These are phyloP conservation scores for Drosophila flavopinicola DNA, from an alignment of 2,888 invertebrate genomes.

Conservation along the genomic window DNA sequence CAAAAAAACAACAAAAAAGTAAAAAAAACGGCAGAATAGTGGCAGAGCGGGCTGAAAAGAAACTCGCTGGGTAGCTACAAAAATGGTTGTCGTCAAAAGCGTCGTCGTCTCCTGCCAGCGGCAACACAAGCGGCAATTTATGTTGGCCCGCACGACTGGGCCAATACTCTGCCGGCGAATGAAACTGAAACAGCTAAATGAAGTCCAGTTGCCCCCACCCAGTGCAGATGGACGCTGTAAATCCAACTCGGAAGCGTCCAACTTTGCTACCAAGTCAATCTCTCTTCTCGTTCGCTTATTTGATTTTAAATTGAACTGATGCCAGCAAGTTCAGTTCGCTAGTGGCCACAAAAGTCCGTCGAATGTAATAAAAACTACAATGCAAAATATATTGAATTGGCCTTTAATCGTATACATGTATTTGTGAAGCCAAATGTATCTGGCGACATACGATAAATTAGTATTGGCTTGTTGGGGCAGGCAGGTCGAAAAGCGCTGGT, in stretches of 20 bases:
- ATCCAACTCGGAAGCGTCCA: not conserved
- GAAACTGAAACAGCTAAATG: not conserved
- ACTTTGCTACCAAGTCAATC: too few relatives aligned
- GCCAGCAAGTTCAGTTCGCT: not conserved
- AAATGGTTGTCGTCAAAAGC: constrained; percentile 64
- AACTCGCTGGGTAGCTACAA: constrained; percentile 42
- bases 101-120: constrained; percentile 37
- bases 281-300: too few relatives aligned
- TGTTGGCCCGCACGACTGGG: constrained; percentile 8
- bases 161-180: constrained; percentile 24
- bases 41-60: constrained; percentile 29
- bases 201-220: too few relatives aligned
- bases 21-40: constrained; percentile 14
- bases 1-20: not conserved
- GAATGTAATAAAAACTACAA: too few relatives aligned
- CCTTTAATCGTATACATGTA: too few relatives aligned
- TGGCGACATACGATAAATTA: too few relatives aligned
- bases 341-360: too few relatives aligned
- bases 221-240: not conserved
- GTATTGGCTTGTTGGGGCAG: too few relatives aligned
- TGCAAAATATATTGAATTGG: too few relatives aligned
- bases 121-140: constrained; percentile 39
- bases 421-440: too few relatives aligned
- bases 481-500: too few relatives aligned
- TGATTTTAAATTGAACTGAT: constrained; percentile 2